Conservation (phyloP, 1,140 invertebrate genomes). For the Drosophila neocordata region DNA sequence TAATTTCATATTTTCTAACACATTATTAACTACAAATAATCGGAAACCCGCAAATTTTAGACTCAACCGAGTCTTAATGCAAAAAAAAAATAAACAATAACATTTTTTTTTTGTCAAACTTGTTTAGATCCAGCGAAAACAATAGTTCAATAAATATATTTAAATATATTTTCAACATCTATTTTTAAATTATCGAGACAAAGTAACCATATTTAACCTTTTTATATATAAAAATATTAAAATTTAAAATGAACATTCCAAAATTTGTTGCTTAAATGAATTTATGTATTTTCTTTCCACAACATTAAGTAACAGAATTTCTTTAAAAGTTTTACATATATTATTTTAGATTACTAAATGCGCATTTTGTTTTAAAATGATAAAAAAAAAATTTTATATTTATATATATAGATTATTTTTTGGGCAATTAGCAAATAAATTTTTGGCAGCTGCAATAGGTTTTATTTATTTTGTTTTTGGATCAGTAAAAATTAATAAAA, state of each 20-base stretch:
- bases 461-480: slow-evolving; percentile 24
- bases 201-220: too few relatives aligned
- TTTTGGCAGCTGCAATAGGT: slow-evolving; percentile 37
- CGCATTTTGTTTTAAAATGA: slow-evolving; percentile 52
- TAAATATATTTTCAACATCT: too few relatives aligned
- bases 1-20: too few relatives aligned
- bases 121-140: too few relatives aligned
- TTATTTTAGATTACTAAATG: slow-evolving; percentile 32
- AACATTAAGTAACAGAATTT: background rate
- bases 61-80: too few relatives aligned
- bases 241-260: background rate
- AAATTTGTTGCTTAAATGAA: background rate
- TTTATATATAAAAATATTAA: background rate
- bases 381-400: slow-evolving; percentile 4
- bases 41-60: too few relatives aligned
- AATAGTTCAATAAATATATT: too few relatives aligned
- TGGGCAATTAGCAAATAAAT: slow-evolving; percentile 28
- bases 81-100: too few relatives aligned
- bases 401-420: slow-evolving; percentile 31
- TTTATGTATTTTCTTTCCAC: background rate
- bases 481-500: slow-evolving; percentile 31
- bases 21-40: too few relatives aligned
- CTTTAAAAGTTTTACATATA: background rate
- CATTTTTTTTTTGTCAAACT: too few relatives aligned
- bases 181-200: too few relatives aligned